These are phyloP conservation scores for Atractosteus spatula DNA, from an alignment of 2,113 vertebrate genomes.

Conservation along the genomic window DNA sequence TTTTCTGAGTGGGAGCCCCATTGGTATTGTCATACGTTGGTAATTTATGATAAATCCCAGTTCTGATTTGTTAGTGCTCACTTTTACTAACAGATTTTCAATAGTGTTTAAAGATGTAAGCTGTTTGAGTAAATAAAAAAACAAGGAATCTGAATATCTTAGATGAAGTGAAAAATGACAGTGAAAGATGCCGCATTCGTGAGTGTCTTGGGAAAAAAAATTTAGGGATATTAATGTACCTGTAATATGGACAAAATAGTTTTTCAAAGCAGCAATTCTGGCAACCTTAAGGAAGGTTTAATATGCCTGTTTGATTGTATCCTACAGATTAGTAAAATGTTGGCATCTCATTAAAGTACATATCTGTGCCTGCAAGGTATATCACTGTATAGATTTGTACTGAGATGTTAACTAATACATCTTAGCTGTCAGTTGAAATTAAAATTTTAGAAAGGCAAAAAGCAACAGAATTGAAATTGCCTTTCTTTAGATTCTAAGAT, in stretches of 20 bases:
- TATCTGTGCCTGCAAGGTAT: constrained; percentile 4
- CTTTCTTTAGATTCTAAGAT: constrained; percentile 17
- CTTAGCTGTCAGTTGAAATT: constrained; percentile 9
- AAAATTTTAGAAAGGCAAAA: constrained; percentile 3
- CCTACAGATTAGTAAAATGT: constrained; percentile 10
- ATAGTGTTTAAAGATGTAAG: no score
- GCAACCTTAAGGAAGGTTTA: neutral
- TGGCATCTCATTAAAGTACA: constrained; percentile 16
- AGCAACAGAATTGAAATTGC: constrained; percentile 15
- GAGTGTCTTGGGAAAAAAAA: neutral
- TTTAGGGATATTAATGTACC: neutral
- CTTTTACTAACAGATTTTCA: no score
- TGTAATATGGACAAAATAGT: neutral
- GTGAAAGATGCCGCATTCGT: neutral
- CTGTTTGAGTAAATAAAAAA: neutral
- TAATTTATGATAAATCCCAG: no score
- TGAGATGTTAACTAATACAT: constrained; percentile 1
- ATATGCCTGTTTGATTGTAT: constrained; percentile 6
- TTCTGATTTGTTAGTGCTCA: no score
- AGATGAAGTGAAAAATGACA: neutral
- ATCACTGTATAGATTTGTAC: neutral
- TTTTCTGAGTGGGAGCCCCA: no score
- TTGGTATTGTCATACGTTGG: no score
- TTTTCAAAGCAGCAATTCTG: neutral
- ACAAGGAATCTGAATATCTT: neutral